phyloP scores from a whole-genome alignment of 2,113 vertebrate species.

The Apistogramma diplotaenia region DNA sequence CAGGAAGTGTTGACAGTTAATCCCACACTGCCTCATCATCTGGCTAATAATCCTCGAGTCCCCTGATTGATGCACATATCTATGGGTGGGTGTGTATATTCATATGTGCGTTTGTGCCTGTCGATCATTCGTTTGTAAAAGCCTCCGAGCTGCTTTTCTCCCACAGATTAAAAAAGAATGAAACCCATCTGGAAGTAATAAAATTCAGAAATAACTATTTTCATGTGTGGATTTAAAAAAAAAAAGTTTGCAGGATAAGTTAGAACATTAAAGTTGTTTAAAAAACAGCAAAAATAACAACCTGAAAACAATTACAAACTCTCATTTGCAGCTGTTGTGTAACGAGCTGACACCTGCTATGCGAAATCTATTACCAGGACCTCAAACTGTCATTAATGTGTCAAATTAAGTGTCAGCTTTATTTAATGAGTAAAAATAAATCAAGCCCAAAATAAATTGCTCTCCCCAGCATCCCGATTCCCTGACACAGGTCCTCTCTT shows the following conservation, averaged over 20 bases:
- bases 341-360: neutral
- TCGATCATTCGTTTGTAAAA: neutral
- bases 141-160: neutral
- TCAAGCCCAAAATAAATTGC: slow-evolving; percentile 30
- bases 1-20: slow-evolving; percentile 51
- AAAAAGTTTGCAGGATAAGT: neutral
- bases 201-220: neutral
- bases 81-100: neutral
- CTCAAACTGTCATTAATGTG: slow-evolving; percentile 30
- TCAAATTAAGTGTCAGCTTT: slow-evolving; percentile 32
- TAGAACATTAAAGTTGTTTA: neutral
- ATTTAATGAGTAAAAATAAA: slow-evolving; percentile 37
- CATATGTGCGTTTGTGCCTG: neutral
- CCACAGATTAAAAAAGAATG: neutral
- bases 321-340: neutral
- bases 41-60: slow-evolving; percentile 35
- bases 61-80: slow-evolving; percentile 10
- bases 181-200: neutral
- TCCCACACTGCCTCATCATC: slow-evolving; percentile 39
- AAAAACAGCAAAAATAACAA: neutral
- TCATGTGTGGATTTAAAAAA: rapidly evolving
- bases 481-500: neutral
- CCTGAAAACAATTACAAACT: neutral
- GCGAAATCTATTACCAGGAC: slow-evolving; percentile 6
- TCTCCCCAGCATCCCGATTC: neutral